Conservation (phyloP, 2,113 vertebrate species). For the Falcunculus frontatus region DNA sequence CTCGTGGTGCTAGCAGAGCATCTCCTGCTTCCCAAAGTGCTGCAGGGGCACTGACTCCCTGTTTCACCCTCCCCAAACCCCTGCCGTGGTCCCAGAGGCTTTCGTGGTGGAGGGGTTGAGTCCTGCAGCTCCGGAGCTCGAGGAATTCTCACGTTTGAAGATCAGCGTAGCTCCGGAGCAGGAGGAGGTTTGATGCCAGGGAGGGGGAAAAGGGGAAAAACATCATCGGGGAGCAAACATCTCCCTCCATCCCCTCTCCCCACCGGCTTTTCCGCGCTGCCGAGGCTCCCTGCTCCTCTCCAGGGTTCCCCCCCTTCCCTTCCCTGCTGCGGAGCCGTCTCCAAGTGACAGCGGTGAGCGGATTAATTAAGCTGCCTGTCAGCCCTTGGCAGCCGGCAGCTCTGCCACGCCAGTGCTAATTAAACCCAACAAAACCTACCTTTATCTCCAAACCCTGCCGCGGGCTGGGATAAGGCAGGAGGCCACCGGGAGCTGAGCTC, state of each 20-base stretch:
- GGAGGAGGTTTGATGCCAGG: background rate
- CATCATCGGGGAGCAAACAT: background rate
- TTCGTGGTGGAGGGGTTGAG: fast-evolving
- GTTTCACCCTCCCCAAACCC: background rate
- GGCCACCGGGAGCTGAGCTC: background rate
- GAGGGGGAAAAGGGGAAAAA: background rate
- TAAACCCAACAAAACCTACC: constrained; percentile 26
- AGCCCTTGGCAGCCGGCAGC: constrained; percentile 30
- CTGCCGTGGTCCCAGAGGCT: fast-evolving
- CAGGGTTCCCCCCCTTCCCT: background rate
- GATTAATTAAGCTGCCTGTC: constrained; percentile 31
- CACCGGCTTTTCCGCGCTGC: background rate
- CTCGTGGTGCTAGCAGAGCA: background rate
- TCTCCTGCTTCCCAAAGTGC: background rate
- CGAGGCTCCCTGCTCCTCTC: background rate
- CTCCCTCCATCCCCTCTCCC: background rate
- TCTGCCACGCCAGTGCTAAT: constrained; percentile 25
- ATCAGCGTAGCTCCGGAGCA: background rate
- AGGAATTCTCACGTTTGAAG: background rate
- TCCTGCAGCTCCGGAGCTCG: background rate
- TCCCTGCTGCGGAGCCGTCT: background rate
- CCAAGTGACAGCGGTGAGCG: background rate
- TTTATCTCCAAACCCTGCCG: background rate
- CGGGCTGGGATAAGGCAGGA: background rate
- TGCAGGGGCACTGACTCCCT: background rate